Evolutionary conservation across 2,888 invertebrate species (phyloP).

Genomic region (Oxycera nigricornis): DNA sequence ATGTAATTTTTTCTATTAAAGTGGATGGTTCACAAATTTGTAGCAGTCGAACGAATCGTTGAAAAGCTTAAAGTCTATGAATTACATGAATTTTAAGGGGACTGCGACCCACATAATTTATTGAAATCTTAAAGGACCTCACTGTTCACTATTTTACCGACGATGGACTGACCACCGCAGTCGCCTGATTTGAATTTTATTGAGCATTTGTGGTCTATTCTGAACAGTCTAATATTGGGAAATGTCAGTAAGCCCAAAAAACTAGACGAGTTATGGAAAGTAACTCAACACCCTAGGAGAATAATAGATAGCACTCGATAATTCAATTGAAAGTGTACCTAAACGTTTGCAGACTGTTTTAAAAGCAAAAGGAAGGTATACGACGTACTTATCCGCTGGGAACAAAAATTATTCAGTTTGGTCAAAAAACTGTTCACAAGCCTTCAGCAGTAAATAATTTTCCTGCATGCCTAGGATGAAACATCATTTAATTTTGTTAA

Average conservation of each 20-base stretch:
- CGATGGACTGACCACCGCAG: neutral
- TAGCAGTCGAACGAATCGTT: too few relatives aligned
- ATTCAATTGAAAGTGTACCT: neutral
- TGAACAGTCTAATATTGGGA: neutral
- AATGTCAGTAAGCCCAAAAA: neutral
- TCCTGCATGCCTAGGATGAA: neutral
- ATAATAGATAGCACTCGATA: neutral
- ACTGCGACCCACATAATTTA: too few relatives aligned
- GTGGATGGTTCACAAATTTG: too few relatives aligned
- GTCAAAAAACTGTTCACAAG: neutral
- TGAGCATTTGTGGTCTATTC: neutral
- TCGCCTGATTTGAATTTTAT: neutral
- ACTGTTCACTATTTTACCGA: too few relatives aligned
- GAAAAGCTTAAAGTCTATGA: too few relatives aligned
- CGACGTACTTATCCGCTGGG: neutral
- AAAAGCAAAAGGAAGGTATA: neutral
- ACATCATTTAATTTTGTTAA: too few relatives aligned
- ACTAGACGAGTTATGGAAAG: neutral
- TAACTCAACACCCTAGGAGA: neutral
- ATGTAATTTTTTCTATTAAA: too few relatives aligned
- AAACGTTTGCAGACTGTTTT: neutral
- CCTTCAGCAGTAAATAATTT: neutral
- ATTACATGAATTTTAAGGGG: too few relatives aligned
- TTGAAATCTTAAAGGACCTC: too few relatives aligned
- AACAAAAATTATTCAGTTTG: neutral